Conservation (phyloP, 2,113 vertebrate species). For the Megalops atlanticus region DNA sequence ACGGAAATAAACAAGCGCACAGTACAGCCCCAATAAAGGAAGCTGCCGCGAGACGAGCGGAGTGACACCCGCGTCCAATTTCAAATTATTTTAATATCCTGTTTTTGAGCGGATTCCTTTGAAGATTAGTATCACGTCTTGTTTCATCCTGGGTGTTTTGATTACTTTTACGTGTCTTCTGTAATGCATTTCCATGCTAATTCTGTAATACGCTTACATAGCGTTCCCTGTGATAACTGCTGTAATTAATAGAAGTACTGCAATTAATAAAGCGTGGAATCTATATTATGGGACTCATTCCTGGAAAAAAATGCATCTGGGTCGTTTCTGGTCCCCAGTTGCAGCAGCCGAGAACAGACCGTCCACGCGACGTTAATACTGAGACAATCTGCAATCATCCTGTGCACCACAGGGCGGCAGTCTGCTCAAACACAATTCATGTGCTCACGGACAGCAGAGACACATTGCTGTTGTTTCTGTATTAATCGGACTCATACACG, state of each 20-base stretch:
- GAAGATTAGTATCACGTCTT: constrained; percentile 19
- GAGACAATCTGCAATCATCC: neutral
- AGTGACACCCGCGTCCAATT: neutral
- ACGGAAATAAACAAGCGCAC: neutral
- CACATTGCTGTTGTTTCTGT: no score
- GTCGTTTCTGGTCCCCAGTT: no score
- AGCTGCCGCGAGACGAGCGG: neutral
- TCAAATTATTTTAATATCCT: constrained; percentile 15
- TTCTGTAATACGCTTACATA: constrained; percentile 27
- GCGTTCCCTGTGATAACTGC: neutral
- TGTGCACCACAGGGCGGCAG: neutral
- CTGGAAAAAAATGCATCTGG: no score
- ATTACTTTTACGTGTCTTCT: constrained; percentile 8
- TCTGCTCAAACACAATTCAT: no score
- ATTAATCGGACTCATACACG: no score
- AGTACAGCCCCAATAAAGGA: neutral
- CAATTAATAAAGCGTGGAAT: constrained; percentile 27
- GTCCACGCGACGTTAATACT: no score
- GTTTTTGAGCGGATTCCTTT: neutral
- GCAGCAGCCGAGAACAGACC: no score
- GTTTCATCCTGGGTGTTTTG: constrained; percentile 16
- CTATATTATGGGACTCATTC: neutral
- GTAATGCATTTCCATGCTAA: constrained; percentile 14
- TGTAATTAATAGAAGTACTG: no score
- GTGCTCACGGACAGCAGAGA: no score